phyloP scores from a whole-genome alignment of 2,797 vertebrate species.

The Oryzias sinensis region DNA sequence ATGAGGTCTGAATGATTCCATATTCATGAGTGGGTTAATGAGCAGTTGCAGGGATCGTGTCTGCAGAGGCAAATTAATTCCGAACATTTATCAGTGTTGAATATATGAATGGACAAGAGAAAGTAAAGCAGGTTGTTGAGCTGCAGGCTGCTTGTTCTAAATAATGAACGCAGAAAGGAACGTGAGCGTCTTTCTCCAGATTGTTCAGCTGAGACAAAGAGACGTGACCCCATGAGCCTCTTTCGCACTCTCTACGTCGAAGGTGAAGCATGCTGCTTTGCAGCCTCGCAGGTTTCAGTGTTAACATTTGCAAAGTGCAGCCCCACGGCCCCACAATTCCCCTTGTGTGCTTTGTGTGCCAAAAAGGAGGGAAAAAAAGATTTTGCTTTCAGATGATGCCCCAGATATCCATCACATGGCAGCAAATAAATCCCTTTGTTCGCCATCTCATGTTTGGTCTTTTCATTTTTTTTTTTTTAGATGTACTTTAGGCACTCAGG shows the following conservation, averaged over 20 bases:
- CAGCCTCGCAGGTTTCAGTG: slow-evolving; percentile 31
- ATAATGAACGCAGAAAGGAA: slow-evolving; percentile 36
- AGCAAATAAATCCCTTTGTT: slow-evolving; percentile 32
- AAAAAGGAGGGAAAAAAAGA: slow-evolving; percentile 24
- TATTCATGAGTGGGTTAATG: slow-evolving; percentile 72
- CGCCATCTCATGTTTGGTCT: slow-evolving; percentile 23
- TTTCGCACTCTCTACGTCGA: slow-evolving; percentile 13
- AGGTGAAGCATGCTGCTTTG: slow-evolving; percentile 24
- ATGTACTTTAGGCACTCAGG: slow-evolving; percentile 20
- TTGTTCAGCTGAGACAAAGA: slow-evolving; percentile 19
- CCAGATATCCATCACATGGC: slow-evolving; percentile 33
- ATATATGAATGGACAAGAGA: slow-evolving; percentile 64
- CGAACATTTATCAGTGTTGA: slow-evolving; percentile 64
- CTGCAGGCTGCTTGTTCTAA: slow-evolving; percentile 35
- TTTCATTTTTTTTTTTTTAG: slow-evolving; percentile 19
- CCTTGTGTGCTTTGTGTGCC: slow-evolving; percentile 3
- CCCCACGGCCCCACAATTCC: slow-evolving; percentile 19
- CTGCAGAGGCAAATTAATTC: slow-evolving; percentile 67
- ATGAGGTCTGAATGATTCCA: slow-evolving; percentile 62
- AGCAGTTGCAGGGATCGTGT: slow-evolving; percentile 49
- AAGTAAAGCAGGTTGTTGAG: slow-evolving; percentile 28
- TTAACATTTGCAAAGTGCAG: slow-evolving; percentile 40
- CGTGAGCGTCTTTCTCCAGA: slow-evolving; percentile 22
- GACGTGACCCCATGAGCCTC: slow-evolving; percentile 31
- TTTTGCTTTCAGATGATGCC: slow-evolving; percentile 44